Evolutionary conservation across 2,888 invertebrate species (phyloP), one percentile per base, ranked within the genome.

Genomic region (Horisme vitalbata): DNA sequence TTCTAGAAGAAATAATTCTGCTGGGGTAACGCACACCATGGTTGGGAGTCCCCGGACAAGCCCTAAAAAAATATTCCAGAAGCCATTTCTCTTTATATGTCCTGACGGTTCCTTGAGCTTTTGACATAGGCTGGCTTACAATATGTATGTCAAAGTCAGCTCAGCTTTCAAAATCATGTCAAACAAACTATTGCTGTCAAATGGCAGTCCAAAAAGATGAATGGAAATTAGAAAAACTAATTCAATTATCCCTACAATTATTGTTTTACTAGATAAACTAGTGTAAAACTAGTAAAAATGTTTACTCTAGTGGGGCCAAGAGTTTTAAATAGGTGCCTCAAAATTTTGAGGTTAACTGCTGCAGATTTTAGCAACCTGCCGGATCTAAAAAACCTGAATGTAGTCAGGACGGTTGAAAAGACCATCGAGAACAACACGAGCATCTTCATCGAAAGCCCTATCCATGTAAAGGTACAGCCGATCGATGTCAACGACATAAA

Each of bases 271-370:
- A 28, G 14, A 10, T 37, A 36, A 43, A 30, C 11, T 41, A 57
- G 59, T 54, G 43, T 7, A 41, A 51, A 49, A 48, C 52, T 36
- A 45, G 24, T 18, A 45, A 79, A 72, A 66, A 88, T 89, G 89
- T 83, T 87, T 57, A 73, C 79, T 27, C 59, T 84, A 48, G 67
- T 70, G 41, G 74, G 81, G 32, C 80, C 77, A 47, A 74, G 83
- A 44, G 76, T 81, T 65, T 76, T 87, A 75, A 77, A 83, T 75
- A 88, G 85, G 75, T 83, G 82, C 63, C 78, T 84, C 65, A 87
- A 84, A 59, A 75, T 85, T 85, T 89, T 90, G 82, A 90, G 90
- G 90, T 89, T 90, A 90, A 68, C 79, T 61, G 68, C 80, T 55
- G 75, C 72, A 44, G 81, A 88, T 58, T 86, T 80, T 47, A 83